A percentile compares a stretch with the other conserved stretches of the same genome.
Evolutionary conservation across 2,113 vertebrate species (phyloP).

Genomic region (Aythya baeri): DNA sequence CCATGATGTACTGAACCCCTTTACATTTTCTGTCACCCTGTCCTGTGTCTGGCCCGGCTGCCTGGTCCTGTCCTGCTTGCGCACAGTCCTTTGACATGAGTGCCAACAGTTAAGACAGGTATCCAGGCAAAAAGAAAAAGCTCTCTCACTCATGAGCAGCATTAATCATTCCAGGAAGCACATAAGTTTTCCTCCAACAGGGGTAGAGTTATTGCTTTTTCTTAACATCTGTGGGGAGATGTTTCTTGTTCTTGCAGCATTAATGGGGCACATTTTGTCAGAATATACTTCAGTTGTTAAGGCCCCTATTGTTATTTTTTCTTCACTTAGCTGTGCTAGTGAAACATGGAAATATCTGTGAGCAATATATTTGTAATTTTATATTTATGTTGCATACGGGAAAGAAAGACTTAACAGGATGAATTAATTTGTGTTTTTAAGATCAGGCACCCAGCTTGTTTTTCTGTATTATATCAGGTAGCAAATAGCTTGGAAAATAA

Average conservation of each 20-base stretch:
- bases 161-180: conserved; percentile 9
- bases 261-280: not conserved
- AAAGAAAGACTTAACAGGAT: not conserved
- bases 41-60: not conserved
- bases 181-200: not conserved
- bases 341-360: not conserved
- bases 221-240: not conserved
- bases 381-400: not conserved
- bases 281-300: not conserved
- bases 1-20: not conserved
- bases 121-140: conserved; percentile 46
- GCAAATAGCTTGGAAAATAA: not conserved
- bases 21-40: not conserved
- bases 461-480: not conserved
- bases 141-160: not conserved
- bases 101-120: not conserved
- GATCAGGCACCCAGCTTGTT: not conserved
- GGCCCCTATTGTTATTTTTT: not conserved
- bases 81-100: not conserved
- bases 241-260: not conserved
- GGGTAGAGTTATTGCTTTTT: not conserved
- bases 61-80: not conserved
- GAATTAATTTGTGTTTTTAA: not conserved
- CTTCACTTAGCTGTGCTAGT: not conserved
- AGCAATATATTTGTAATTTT: not conserved